Evolutionary conservation across 2,113 vertebrate genomes (phyloP), one percentile per base, ranked within the genome.

Genomic region (Callaeas wilsoni): DNA sequence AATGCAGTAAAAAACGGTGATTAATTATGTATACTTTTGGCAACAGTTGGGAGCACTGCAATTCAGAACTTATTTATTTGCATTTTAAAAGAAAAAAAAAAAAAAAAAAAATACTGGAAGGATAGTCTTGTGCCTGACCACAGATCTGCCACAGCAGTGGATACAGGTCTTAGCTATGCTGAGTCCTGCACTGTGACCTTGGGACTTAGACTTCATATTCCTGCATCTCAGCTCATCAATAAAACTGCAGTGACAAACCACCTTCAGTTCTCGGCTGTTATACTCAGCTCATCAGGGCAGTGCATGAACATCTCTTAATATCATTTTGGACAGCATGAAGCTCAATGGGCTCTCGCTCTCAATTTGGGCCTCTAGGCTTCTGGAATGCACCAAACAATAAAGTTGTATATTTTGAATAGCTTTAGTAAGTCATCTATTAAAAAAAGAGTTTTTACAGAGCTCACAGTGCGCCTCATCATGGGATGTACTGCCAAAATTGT

Each of bases 401-500:
- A 90, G 68, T 7, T 85, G 84, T 81, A 26, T 83, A 59, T 92
- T 96, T 91, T 88, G 47, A 95, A 93, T 81, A 88, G 75, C 82
- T 92, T 87, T 88, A 86, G 64, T 87, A 95, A 93, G 88, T 95
- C 75, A 90, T 67, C 64, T 89, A 49, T 84, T 89, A 13, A 65
- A 87, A 89, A 84, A 82, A 75, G 39, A 42, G 17, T 68, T 70
- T 94, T 86, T 8, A 9, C 44, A 49, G 68, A 71, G 49, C 73
- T 77, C 4, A 0, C 93, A 86, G 39, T 35, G 14, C 68, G 76
- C 60, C 64, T 88, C 47, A 78, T 60, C 90, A 52, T 53, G 78
- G 78, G 75, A 91, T n/a, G 68, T 75, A 52, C 85, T 96, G 93
- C 85, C 93, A 96, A 86, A 91, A 89, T n/a, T 73, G 73, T 64